phyloP scores from a whole-genome alignment of 2,113 vertebrate genomes.

The Megaptera novaeangliae region DNA sequence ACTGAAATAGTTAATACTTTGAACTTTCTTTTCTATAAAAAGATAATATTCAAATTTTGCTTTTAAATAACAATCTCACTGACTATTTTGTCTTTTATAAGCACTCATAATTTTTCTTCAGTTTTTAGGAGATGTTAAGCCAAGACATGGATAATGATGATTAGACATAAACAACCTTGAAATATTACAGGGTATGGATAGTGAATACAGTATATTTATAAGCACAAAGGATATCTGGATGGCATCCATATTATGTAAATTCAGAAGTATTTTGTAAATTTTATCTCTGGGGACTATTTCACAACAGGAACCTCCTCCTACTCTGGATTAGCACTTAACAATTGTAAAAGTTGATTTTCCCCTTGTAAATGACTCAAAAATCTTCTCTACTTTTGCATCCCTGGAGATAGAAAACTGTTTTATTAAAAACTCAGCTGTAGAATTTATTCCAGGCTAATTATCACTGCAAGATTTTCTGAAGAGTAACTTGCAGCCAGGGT shows the following conservation, averaged over 20 bases:
- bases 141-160: background rate
- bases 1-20: background rate
- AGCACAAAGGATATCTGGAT: background rate
- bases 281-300: constrained; percentile 32
- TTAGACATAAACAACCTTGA: background rate
- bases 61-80: constrained; percentile 25
- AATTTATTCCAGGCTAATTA: constrained; percentile 74
- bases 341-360: constrained; percentile 61
- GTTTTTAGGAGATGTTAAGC: background rate
- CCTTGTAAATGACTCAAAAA: constrained; percentile 60
- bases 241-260: background rate
- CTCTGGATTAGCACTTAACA: constrained; percentile 43
- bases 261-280: constrained; percentile 37
- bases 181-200: background rate
- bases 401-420: constrained; percentile 57
- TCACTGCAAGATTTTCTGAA: constrained; percentile 69
- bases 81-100: background rate
- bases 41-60: background rate
- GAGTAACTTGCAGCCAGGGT: constrained; percentile 54
- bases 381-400: constrained; percentile 71
- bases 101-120: background rate
- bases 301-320: constrained; percentile 3
- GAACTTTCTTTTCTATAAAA: background rate
- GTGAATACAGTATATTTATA: background rate
- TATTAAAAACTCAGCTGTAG: constrained; percentile 62